Evolutionary conservation across 92 coral and sea anemone species (phyloP).

Genomic region (Umimayanthus kanabou): DNA sequence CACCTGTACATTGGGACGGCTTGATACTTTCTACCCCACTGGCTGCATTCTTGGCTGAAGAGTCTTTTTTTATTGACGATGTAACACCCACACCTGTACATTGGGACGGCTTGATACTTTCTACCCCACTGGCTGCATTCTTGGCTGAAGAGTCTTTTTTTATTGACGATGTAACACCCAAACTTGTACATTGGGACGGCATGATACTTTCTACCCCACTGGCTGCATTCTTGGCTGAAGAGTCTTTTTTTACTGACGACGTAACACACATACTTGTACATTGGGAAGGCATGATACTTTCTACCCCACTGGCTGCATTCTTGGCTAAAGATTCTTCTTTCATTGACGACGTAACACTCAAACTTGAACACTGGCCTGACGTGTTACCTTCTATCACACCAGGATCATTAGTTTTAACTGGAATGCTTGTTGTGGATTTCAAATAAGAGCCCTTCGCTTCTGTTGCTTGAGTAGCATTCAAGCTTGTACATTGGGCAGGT

Average conservation of each 20-base stretch:
- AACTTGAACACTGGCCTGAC: background rate
- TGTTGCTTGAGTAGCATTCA: background rate
- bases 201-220: background rate
- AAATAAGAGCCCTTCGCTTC: background rate
- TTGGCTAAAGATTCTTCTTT: background rate
- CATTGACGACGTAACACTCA: background rate
- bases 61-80: background rate
- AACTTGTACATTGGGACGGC: background rate
- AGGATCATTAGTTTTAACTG: background rate
- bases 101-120: background rate
- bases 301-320: background rate
- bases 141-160: background rate
- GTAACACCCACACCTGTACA: background rate
- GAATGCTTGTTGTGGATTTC: background rate
- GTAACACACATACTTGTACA: background rate
- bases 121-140: background rate
- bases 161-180: background rate
- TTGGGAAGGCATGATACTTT: background rate
- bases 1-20: background rate
- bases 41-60: background rate
- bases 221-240: background rate
- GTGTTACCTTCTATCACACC: background rate
- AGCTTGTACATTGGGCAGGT: background rate
- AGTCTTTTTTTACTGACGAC: background rate
- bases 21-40: background rate